A percentile compares a stretch with the other conserved stretches of the same genome.
These are phyloP conservation scores for Limnephilus lunatus DNA, from an alignment of 2,888 invertebrate genomes.

Conservation along the genomic window DNA sequence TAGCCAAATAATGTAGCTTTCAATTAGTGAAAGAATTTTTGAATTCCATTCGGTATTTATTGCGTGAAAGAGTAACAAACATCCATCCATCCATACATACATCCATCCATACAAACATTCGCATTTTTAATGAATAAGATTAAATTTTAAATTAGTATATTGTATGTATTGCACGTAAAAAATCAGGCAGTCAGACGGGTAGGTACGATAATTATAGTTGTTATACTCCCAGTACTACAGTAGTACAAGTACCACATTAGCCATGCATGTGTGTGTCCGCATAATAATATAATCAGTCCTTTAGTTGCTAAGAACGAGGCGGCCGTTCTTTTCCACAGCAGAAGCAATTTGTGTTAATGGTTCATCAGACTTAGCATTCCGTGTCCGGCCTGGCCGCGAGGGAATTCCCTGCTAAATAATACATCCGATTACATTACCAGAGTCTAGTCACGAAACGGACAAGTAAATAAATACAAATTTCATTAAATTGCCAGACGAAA, in stretches of 20 bases:
- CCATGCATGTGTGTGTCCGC: not conserved
- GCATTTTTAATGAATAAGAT: no score
- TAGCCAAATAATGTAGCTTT: no score
- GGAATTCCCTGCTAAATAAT: slow-evolving; percentile 18
- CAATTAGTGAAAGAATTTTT: no score
- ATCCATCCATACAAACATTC: no score
- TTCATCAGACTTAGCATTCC: slow-evolving; percentile 33
- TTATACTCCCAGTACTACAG: not conserved
- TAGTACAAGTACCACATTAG: not conserved
- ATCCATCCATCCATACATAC: no score
- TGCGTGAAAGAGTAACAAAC: no score
- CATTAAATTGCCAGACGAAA: slow-evolving; percentile 33
- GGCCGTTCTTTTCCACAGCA: slow-evolving; percentile 15
- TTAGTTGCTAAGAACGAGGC: not conserved
- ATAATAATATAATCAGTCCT: slow-evolving; percentile 2
- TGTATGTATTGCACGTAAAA: not conserved
- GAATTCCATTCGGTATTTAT: no score
- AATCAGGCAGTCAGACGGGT: not conserved
- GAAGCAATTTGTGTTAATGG: slow-evolving; percentile 37
- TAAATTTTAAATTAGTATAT: no score
- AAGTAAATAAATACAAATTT: slow-evolving; percentile 13
- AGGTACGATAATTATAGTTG: not conserved
- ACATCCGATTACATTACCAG: slow-evolving; percentile 22
- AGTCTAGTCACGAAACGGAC: slow-evolving; percentile 33
- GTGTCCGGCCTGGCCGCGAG: slow-evolving; percentile 25